Evolutionary conservation across 2,797 vertebrate species (phyloP).

Genomic region (Acipenser oxyrinchus): DNA sequence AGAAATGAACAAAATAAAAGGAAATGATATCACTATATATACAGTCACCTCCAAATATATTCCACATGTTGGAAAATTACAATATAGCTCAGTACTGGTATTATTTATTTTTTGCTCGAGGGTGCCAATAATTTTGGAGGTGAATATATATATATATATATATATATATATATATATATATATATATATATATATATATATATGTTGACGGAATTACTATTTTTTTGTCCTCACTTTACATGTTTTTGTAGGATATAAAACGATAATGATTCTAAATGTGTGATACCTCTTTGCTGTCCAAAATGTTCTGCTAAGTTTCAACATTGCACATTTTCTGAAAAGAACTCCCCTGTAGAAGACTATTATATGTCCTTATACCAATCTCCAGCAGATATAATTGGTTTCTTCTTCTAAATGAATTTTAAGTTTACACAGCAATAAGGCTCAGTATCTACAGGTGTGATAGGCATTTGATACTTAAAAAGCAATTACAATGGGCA

Average conservation of each 20-base stretch:
- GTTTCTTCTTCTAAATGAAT: not conserved
- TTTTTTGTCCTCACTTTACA: no score
- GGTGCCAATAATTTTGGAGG: no score
- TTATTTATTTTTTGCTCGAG: not conserved
- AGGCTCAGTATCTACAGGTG: not conserved
- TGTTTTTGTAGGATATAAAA: no score
- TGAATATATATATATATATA: no score
- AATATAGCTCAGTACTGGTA: no score
- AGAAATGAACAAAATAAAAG: no score
- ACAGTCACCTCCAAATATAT: no score
- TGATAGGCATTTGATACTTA: conserved; percentile 4
- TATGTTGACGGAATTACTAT: not conserved
- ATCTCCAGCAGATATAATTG: not conserved
- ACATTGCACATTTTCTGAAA: not conserved
- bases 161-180: no score
- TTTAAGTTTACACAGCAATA: conserved; percentile 4
- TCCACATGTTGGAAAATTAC: no score
- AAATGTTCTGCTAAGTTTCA: not conserved
- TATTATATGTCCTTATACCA: not conserved
- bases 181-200: not conserved
- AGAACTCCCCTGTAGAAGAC: no score
- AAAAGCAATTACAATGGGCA: not conserved
- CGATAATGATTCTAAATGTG: not conserved
- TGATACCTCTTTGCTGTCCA: not conserved
- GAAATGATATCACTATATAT: no score